phyloP scores from a whole-genome alignment of 2,797 vertebrate genomes.

The Malurus leucopterus region DNA sequence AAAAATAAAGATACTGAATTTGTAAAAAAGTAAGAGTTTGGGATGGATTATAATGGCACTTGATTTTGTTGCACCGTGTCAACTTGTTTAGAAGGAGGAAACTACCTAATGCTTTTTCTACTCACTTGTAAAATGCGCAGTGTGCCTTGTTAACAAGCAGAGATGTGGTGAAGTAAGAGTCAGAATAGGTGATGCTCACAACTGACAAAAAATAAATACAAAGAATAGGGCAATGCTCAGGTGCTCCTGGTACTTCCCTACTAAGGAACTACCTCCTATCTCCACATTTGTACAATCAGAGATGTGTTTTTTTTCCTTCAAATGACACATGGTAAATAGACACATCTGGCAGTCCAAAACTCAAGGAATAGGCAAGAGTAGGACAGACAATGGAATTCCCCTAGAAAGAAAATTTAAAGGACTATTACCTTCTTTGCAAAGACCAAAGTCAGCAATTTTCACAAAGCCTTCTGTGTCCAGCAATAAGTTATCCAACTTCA shows the following conservation, averaged over 20 bases:
- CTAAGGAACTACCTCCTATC: background rate
- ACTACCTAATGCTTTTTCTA: background rate
- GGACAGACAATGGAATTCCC: background rate
- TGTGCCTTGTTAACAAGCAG: background rate
- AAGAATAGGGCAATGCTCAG: background rate
- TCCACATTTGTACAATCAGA: background rate
- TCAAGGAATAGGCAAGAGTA: background rate
- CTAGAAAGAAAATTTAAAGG: background rate
- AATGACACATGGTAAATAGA: background rate
- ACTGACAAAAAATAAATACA: background rate
- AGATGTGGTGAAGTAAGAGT: background rate
- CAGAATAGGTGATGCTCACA: background rate
- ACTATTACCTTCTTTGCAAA: conserved; percentile 96
- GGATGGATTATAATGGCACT: background rate
- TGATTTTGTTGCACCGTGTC: background rate
- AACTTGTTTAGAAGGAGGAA: background rate
- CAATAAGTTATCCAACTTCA: conserved; percentile 95
- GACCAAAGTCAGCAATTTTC: conserved; percentile 97
- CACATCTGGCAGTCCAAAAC: background rate
- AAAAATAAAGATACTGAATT: background rate
- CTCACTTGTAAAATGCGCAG: background rate
- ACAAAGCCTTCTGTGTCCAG: conserved; percentile 97
- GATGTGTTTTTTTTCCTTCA: background rate
- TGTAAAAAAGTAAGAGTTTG: background rate
- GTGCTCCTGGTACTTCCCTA: background rate